phyloP scores from a whole-genome alignment of 2,888 invertebrate genomes.

The Aromia moschata region DNA sequence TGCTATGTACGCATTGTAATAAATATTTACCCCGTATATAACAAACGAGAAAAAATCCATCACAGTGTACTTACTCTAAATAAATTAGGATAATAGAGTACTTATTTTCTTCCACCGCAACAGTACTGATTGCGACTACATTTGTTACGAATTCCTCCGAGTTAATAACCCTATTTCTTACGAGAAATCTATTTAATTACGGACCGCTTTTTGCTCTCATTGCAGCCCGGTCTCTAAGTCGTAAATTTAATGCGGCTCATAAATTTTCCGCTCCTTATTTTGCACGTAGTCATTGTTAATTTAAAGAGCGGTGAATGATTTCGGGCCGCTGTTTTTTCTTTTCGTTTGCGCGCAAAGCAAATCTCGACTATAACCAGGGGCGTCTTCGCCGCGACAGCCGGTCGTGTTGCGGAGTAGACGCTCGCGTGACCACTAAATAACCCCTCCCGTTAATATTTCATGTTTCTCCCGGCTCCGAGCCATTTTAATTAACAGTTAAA shows the following conservation, averaged over 20 bases:
- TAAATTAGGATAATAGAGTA: too few species aligned
- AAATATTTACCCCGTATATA: too few species aligned
- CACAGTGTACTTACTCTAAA: too few species aligned
- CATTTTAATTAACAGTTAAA: conserved; percentile 47
- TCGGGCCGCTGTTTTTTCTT: conserved; percentile 17
- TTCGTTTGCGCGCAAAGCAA: conserved; percentile 28
- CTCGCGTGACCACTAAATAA: conserved; percentile 47
- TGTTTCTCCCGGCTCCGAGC: conserved; percentile 39
- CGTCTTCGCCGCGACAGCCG: conserved; percentile 36
- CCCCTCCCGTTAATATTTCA: conserved; percentile 45
- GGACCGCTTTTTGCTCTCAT: background rate
- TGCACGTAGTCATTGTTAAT: conserved; percentile 22
- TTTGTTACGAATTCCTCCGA: background rate
- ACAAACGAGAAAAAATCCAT: too few species aligned
- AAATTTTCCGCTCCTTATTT: conserved; percentile 18
- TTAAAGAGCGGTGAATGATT: conserved; percentile 23
- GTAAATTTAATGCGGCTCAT: conserved; percentile 8
- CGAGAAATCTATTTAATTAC: conserved; percentile 6
- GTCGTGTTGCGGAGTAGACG: conserved; percentile 38
- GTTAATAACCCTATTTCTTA: background rate
- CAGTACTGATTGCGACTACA: too few species aligned
- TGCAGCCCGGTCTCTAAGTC: background rate
- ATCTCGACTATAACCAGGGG: conserved; percentile 36
- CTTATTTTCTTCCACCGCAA: too few species aligned
- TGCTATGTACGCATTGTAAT: too few species aligned